Conservation (phyloP, 2,888 invertebrate genomes). For the Sturmia bella region DNA sequence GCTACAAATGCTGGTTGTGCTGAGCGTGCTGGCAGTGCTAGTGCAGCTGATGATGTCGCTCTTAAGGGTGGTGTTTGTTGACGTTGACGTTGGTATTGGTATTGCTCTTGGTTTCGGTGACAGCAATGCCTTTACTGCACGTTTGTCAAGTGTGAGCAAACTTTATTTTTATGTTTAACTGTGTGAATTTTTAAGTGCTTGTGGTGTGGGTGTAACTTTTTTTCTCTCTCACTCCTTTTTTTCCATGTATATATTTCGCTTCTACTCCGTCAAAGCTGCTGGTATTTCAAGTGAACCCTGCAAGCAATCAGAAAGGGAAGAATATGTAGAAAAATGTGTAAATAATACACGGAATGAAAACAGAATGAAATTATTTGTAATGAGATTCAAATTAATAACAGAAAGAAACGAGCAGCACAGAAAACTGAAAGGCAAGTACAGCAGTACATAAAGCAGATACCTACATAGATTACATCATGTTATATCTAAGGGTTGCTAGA, state of each 20-base stretch:
- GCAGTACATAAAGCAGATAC: conserved; percentile 32
- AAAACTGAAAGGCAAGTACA: not conserved
- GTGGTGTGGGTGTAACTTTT: conserved; percentile 22
- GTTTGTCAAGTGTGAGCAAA: conserved; percentile 39
- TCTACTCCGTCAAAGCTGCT: conserved; percentile 39
- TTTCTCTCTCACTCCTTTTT: not conserved
- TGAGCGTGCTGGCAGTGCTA: conserved; percentile 1
- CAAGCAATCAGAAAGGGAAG: conserved; percentile 35
- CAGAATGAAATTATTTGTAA: conserved; percentile 41
- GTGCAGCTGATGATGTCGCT: conserved; percentile 26
- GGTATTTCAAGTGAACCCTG: conserved; percentile 51
- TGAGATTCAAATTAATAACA: conserved; percentile 58
- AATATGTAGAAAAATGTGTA: conserved; percentile 14
- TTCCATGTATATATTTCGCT: not conserved
- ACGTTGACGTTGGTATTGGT: not conserved
- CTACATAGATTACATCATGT: conserved; percentile 31
- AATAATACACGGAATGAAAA: conserved; percentile 34
- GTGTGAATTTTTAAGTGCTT: conserved; percentile 25
- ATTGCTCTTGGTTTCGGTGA: conserved; percentile 18
- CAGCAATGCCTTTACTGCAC: conserved; percentile 16
- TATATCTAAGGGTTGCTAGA: conserved; percentile 18
- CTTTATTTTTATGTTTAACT: conserved; percentile 4
- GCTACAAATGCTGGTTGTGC: conserved; percentile 5
- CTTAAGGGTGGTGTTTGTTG: conserved; percentile 27
- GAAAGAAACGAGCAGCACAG: conserved; percentile 8